Base-by-base conservation (phyloP, 2,113 vertebrate species). In the Macrotus californicus region DNA sequence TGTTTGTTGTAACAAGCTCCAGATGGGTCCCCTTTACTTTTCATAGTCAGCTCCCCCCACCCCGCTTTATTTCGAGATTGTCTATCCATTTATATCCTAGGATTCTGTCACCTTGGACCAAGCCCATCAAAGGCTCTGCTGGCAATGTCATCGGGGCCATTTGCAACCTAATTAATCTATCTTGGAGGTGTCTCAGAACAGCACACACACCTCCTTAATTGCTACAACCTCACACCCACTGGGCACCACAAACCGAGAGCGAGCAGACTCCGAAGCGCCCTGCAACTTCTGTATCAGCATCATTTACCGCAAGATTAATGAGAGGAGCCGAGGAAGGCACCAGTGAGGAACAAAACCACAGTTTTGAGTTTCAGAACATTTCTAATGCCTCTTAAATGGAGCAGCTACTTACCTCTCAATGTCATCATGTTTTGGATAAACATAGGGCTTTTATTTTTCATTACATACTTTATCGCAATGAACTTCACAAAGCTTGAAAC, bases 301-400 rank as follows among this genome's bases (percentile, higher is more conserved):
- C 97, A 96, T 97, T 97, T 96, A 85, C 89, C 59, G 66, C 66
- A 96, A 94, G 97, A 97, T 97, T 97, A 94, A 97, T 97, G 94
- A 97, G 66, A 79, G 89, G 91, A 90, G 95, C 93, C 92, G 92
- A 95, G 92, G 87, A 81, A 95, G 77, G 64, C 92, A 93, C 86
- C 93, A 95, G 70, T 83, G 39, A 22, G 50, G 31, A 48, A 77
- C 52, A 41, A 89, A 97, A 73, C 70, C 64, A n/a, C 7, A 43
- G 64, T 67, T 69, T 64, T 87, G 36, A 19, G 24, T 59, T 89
- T 84, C 72, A 81, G 59, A 88, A 96, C 90, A 82, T 61, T 77
- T 86, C 64, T 48, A 16, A 70, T 36, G 21, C 34, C 75, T 36
- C 69, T 87, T 91, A 86, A 86, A 41, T 41, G 77, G 50, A 96